Conservation (phyloP, 2,797 vertebrate genomes). For the Crocodylus rhombifer region DNA sequence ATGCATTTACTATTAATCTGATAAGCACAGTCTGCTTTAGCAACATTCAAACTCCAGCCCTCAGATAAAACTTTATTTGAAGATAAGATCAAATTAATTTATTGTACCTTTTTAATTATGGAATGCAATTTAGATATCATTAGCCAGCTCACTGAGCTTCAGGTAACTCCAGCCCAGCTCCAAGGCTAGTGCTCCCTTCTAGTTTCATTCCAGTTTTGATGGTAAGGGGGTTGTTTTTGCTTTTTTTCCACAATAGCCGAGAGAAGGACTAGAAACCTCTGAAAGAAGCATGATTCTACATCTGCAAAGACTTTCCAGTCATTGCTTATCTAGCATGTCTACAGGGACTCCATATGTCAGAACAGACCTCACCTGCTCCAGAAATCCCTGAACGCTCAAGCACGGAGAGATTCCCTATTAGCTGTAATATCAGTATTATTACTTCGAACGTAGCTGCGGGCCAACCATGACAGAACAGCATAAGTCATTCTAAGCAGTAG, state of each 20-base stretch:
- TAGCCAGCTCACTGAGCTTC: conserved; percentile 42
- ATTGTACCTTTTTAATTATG: conserved; percentile 68
- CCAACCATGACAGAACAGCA: not conserved
- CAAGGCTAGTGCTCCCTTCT: not conserved
- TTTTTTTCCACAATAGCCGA: not conserved
- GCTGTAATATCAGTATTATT: not conserved
- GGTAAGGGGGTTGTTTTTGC: not conserved
- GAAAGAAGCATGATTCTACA: not conserved
- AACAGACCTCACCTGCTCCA: not conserved
- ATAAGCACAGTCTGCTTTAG: conserved; percentile 59
- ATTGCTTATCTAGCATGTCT: not conserved
- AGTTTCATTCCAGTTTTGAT: not conserved
- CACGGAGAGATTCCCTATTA: not conserved
- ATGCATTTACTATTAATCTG: conserved; percentile 58
- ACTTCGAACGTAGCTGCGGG: not conserved
- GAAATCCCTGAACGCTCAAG: not conserved
- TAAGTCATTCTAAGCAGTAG: not conserved
- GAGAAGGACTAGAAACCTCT: not conserved
- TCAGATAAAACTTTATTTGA: conserved; percentile 51
- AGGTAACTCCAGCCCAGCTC: not conserved
- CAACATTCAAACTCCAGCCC: conserved; percentile 4
- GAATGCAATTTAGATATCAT: conserved; percentile 53
- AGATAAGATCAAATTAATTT: conserved; percentile 56
- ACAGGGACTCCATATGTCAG: accelerated
- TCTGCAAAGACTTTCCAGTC: not conserved